A percentile compares a stretch with the other conserved stretches of the same genome.
phyloP scores from a whole-genome alignment of 2,113 vertebrate genomes.

The Rattus norvegicus region DNA sequence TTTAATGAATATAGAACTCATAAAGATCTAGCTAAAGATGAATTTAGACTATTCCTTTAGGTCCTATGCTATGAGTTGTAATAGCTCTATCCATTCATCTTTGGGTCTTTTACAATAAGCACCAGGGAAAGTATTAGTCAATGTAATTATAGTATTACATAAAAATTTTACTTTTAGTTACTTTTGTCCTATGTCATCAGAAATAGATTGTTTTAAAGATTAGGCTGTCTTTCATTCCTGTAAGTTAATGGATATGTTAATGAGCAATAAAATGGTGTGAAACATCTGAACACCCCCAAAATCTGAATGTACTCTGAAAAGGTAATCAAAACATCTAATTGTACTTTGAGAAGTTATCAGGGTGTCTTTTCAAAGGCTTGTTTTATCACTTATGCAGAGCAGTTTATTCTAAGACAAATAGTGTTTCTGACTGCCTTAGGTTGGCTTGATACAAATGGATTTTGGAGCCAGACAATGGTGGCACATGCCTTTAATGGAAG shows the following conservation, averaged over 20 bases:
- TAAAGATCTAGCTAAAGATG: slow-evolving; percentile 1
- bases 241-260: slow-evolving; percentile 19
- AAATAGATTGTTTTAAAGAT: slow-evolving; percentile 46
- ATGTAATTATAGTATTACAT: not conserved
- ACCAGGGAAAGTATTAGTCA: not conserved
- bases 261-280: not conserved
- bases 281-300: not conserved
- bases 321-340: not conserved
- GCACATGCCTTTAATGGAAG: not conserved
- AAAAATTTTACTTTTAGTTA: slow-evolving; percentile 13
- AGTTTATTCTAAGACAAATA: slow-evolving; percentile 18
- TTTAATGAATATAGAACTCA: not conserved
- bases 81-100: slow-evolving; percentile 30
- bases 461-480: not conserved
- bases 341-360: slow-evolving; percentile 7
- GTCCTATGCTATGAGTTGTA: not conserved
- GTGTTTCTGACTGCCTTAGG: not conserved
- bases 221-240: not conserved
- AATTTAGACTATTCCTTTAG: slow-evolving; percentile 14
- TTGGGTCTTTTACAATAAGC: slow-evolving; percentile 42
- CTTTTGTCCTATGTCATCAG: not conserved
- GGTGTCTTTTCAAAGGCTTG: slow-evolving; percentile 10
- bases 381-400: not conserved
- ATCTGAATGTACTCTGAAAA: slow-evolving; percentile 13
- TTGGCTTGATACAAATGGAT: slow-evolving; percentile 19